Percentiles rank a stretch among this genome's conserved stretches.
These are phyloP conservation scores for Cathartes aura DNA, from an alignment of 2,113 vertebrate genomes.

Conservation along the genomic window DNA sequence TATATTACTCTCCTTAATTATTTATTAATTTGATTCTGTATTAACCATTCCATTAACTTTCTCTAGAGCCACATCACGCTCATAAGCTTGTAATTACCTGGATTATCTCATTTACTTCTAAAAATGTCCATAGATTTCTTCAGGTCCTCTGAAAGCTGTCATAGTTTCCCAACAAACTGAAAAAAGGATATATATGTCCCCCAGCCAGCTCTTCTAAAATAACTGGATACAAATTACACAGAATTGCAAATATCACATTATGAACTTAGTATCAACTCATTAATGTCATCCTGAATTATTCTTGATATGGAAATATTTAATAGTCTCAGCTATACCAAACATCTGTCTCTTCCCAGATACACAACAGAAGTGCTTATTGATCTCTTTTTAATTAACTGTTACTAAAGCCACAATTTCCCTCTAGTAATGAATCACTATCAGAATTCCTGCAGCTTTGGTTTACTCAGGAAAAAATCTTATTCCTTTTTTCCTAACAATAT, in stretches of 20 bases:
- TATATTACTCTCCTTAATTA: neutral
- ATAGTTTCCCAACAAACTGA: neutral
- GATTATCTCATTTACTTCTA: neutral
- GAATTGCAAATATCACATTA: neutral
- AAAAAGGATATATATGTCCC: neutral
- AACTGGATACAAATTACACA: neutral
- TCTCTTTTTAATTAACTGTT: conserved; percentile 28
- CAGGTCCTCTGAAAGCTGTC: neutral
- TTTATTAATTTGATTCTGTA: neutral
- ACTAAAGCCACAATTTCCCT: neutral
- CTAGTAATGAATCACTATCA: neutral
- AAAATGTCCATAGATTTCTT: neutral
- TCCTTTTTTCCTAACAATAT: neutral
- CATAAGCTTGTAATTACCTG: neutral
- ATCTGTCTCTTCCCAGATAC: neutral
- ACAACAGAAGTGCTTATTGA: conserved; percentile 33
- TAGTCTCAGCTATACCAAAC: conserved; percentile 4
- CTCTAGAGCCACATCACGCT: neutral
- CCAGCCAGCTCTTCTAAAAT: neutral
- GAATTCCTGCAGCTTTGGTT: conserved; percentile 16
- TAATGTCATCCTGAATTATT: conserved; percentile 37
- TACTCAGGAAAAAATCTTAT: neutral
- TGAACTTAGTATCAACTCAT: neutral
- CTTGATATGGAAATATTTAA: conserved; percentile 5
- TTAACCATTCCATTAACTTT: neutral